phyloP scores from a whole-genome alignment of 2,797 vertebrate species.

The Gambusia yucatana region DNA sequence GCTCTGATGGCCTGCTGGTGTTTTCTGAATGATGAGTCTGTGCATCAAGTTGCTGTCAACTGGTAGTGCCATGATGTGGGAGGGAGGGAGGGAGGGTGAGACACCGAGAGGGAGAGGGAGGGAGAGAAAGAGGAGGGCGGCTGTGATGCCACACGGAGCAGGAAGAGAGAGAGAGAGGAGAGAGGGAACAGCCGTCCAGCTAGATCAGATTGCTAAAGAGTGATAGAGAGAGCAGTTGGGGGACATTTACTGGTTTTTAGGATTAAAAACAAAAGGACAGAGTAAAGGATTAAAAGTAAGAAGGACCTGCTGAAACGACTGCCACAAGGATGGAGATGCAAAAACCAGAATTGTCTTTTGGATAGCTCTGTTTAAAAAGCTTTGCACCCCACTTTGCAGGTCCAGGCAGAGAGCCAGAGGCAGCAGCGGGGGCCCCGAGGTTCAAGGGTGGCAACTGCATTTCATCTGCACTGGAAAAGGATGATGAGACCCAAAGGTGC shows the following conservation, averaged over 20 bases:
- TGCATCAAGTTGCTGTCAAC: constrained; percentile 77
- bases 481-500: constrained; percentile 77
- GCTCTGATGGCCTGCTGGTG: constrained; percentile 45
- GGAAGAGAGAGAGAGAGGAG: constrained; percentile 17
- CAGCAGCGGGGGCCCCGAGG: constrained; percentile 22
- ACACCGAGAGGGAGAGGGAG: constrained; percentile 36
- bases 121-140: constrained; percentile 53
- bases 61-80: constrained; percentile 73
- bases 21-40: constrained; percentile 73
- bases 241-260: constrained; percentile 59
- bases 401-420: constrained; percentile 20
- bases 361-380: constrained; percentile 40
- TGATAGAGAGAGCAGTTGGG: constrained; percentile 69
- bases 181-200: constrained; percentile 65
- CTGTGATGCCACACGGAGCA: constrained; percentile 60
- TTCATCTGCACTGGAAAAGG: constrained; percentile 40
- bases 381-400: constrained; percentile 44
- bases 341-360: constrained; percentile 52
- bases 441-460: constrained; percentile 26
- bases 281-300: constrained; percentile 40
- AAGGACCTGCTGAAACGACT: constrained; percentile 51
- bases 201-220: constrained; percentile 80
- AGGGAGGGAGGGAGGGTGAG: constrained; percentile 41
- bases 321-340: constrained; percentile 68
- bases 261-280: constrained; percentile 39